A percentile compares a stretch with the other conserved stretches of the same genome.
Conservation (phyloP, 1,140 invertebrate genomes). For the Thaumetopoea pityocampa region DNA sequence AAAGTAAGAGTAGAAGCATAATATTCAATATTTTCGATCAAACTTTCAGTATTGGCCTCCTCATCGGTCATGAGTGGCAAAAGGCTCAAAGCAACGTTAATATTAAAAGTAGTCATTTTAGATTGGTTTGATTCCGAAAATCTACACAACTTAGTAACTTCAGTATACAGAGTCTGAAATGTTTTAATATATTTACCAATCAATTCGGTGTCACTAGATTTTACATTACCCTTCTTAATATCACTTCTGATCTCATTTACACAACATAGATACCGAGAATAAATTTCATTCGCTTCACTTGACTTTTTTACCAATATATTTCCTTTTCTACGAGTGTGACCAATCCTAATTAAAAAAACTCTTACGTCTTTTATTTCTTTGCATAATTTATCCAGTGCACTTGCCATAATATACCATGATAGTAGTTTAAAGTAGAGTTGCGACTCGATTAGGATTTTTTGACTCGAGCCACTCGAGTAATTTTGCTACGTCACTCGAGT, state of each 20-base stretch:
- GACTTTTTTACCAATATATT: not conserved
- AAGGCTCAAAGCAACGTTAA: slow-evolving; percentile 15
- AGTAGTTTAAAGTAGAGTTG: too few relatives aligned
- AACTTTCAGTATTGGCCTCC: slow-evolving; percentile 3
- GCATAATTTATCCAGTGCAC: too few relatives aligned
- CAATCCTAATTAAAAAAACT: slow-evolving; percentile 1
- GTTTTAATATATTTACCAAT: not conserved
- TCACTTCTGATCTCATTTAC: not conserved
- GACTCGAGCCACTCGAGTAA: too few relatives aligned
- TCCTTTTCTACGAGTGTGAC: not conserved
- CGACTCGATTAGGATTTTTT: too few relatives aligned
- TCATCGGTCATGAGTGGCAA: slow-evolving; percentile 13
- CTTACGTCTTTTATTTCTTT: too few relatives aligned
- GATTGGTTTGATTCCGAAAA: not conserved
- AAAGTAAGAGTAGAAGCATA: slow-evolving; percentile 12
- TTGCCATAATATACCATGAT: too few relatives aligned
- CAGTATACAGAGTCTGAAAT: not conserved
- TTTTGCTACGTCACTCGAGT: too few relatives aligned
- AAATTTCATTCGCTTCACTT: not conserved
- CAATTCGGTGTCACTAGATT: not conserved
- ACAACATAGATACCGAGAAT: not conserved
- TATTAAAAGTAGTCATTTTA: slow-evolving; percentile 18
- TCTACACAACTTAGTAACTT: not conserved
- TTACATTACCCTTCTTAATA: not conserved
- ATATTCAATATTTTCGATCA: slow-evolving; percentile 19